Base-by-base conservation (phyloP, 2,797 vertebrate genomes). In the Mycteria americana region DNA sequence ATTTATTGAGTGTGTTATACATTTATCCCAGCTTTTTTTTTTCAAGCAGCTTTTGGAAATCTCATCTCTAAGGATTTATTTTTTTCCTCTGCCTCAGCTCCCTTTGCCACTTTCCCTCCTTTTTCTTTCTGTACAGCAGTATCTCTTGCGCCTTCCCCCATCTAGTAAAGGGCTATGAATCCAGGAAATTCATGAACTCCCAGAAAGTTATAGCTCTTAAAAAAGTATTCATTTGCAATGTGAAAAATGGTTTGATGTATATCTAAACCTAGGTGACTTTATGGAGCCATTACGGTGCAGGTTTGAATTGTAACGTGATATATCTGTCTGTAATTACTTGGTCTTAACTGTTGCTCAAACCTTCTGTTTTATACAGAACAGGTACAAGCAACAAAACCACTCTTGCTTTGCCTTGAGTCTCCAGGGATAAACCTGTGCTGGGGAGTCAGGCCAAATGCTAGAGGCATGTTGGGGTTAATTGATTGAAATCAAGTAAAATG, bases 111-210 rank as follows among this genome's bases (percentile, higher is more conserved):
- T 33, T 43, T 93, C 79, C 51, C 67, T 85, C 85, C 37, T 73
- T 89, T 70, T 64, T 76, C 56, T 82, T 87, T 62, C 78, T 25
- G 37, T 45, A 85, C 63, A 41, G 87, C 63, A 79, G 45, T 50
- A 79, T 85, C 92, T 93, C 84, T 46, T 62, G 54, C 15, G 17
- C 87, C 64, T 78, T 83, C 86, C 94, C 76, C 92, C 83, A n/a
- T 7, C 93, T 83, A 67, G 78, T 25, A 94, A 92, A 96, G 68
- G 53, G 91, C 46, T 6, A 79, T 89, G 94, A 95, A 96, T 97
- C 92, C 96, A 83, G 67, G 84, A 94, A 97, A 97, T 97, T 95
- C 93, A 95, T 83, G 92, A 96, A 97, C 95, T 97, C 96, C 91
- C 90, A 14, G 69, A 35, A 97, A 95, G 90, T 87, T 94, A 76